Base-by-base conservation (phyloP, 1,140 invertebrate species). In the Dreissena polymorpha region DNA sequence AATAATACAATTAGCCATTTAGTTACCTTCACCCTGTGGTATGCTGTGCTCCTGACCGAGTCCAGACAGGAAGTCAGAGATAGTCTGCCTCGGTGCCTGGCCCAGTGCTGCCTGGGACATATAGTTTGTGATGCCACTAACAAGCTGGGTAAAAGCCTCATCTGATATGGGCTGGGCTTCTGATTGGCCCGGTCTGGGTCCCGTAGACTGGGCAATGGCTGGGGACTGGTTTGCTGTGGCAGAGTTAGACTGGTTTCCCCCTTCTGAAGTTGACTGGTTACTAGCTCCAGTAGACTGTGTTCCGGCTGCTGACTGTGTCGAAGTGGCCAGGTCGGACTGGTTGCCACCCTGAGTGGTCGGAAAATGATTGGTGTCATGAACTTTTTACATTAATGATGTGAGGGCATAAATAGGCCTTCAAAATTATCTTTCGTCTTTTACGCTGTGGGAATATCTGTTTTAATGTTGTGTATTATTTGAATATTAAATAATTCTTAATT, bases 41-140 rank as follows among this genome's bases (percentile, higher is more conserved):
- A 90, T 82, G 63, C 87, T 86, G 49, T 88, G 86, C 18, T 71
- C 83, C 18, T 89, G 84, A 14, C 90, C 90, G 12, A 92, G 86
- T 74, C 82, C 90, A 64, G 91, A 88, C n/a, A 94, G 84, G 39
- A 94, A 92, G 68, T 94, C 91, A 18, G 93, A 91, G 53, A 94
- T 91, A 21, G 94, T 94, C 23, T 87, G 84, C 25, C 69, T 69
- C 16, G 88, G 76, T 51, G 84, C 85, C 50, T 88, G 87, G 21
- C 91, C 91, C 0, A 86, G 25, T 6, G 89, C 88, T n/a, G 89
- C 87, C 39, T 88, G 86, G 1, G 86, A 77, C 51, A 91, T 81
- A 27, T 88, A 84, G 50, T 55, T 68, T 25, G 87, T 86, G 23
- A 92, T 91, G 0, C 90, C 89, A 50, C 81, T 83, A 10, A 91